These are phyloP conservation scores for Chrysolina haemoptera DNA, from an alignment of 2,888 invertebrate genomes.

Conservation along the genomic window DNA sequence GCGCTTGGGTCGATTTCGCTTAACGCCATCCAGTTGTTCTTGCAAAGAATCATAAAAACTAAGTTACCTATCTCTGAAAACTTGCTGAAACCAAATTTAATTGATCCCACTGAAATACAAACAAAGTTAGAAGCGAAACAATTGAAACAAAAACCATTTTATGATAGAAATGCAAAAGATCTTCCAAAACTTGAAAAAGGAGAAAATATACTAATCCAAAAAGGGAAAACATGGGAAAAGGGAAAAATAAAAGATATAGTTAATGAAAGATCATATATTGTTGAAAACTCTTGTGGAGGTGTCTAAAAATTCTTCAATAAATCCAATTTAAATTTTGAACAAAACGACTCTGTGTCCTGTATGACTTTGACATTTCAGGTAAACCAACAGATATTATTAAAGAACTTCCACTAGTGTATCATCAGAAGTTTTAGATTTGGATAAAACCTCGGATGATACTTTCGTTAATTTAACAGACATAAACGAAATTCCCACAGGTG, in stretches of 20 bases:
- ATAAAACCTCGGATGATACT: too few species aligned
- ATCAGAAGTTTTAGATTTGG: neutral
- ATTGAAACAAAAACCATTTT: constrained; percentile 32
- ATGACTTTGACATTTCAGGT: neutral
- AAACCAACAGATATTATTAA: neutral
- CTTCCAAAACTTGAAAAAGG: constrained; percentile 30
- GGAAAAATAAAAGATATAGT: constrained; percentile 39
- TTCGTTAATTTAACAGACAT: too few species aligned
- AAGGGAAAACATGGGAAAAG: constrained; percentile 33
- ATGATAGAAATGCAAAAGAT: constrained; percentile 32
- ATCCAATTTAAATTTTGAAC: constrained; percentile 23
- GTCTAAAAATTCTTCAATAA: constrained; percentile 32
- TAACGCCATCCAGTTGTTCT: neutral
- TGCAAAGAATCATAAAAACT: too few species aligned
- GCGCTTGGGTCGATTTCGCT: too few species aligned
- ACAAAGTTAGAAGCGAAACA: constrained; percentile 25
- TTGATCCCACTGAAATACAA: constrained; percentile 20
- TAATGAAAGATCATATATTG: constrained; percentile 49
- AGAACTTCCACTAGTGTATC: neutral
- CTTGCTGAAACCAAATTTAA: constrained; percentile 18
- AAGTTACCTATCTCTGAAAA: too few species aligned
- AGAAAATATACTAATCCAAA: constrained; percentile 36
- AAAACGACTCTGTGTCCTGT: constrained; percentile 2
- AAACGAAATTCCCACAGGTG: too few species aligned
- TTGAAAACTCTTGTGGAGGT: constrained; percentile 27